Base-by-base conservation (phyloP, 2,113 vertebrate genomes). In the Cinclus cinclus region DNA sequence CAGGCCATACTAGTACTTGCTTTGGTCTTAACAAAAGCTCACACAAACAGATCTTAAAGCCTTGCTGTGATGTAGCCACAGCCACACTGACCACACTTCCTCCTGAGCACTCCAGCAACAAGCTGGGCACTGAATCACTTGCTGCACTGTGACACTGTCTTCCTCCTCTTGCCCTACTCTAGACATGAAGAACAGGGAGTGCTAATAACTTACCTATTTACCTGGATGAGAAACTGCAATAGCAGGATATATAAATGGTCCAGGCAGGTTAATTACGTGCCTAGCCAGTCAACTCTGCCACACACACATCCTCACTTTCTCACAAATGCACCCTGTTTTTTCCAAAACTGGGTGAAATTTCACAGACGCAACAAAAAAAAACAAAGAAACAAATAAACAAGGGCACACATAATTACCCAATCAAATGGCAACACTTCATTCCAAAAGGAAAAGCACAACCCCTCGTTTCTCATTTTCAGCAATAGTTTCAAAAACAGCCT, bases 251-350 rank as follows among this genome's bases (percentile, higher is more conserved):
- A 27, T 11, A 67, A 65, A n/a, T 9, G 18, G 27, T 23, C 37
- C 0, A 0, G 25, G 44, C 11, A n/a, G 23, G 18, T 68, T 52
- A 41, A 41, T 14, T 58, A 58, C 2, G 1, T 25, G n/a, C 24
- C 42, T 23, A n/a, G 23, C 21, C 44, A 85, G 62, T 41, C 74
- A 52, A 25, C 28, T 47, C 53, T 5, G 74, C 69, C 69, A n/a
- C 9, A 50, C 19, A 10, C 2, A 5, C 23, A 67, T 25, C 23
- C 67, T 65, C n/a, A 50, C 37, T 50, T 91, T 50, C 60, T 81
- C 73, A 58, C 13, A 83, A 82, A 64, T 3, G 7, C 18, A 17
- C 6, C 1, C 1, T 1, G 3, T 11, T 28, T 70, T 64, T 11
- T 50, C 30, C 68, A 71, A 67, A 86, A n/a, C 10, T 6, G 27